These are phyloP conservation scores for Anthoscopus minutus DNA, from an alignment of 2,113 vertebrate genomes.

Conservation along the genomic window DNA sequence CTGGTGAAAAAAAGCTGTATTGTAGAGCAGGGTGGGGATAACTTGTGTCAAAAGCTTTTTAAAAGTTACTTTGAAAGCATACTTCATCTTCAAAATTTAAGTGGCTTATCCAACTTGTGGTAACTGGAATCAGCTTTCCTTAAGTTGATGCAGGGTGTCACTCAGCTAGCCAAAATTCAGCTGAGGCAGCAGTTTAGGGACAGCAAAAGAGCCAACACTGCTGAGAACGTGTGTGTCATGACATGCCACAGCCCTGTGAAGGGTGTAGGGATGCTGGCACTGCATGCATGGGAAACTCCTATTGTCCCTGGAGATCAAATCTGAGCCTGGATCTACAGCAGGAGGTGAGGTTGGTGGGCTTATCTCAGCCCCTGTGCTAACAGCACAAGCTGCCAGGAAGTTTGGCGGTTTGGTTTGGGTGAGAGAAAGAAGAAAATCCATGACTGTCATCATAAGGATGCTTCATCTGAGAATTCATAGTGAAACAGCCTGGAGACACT, in stretches of 20 bases:
- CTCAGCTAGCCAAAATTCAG: background rate
- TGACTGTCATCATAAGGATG: background rate
- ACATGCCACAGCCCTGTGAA: background rate
- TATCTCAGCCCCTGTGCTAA: background rate
- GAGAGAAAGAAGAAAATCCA: background rate
- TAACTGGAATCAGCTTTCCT: conserved; percentile 31
- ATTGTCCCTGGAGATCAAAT: background rate
- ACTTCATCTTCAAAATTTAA: conserved; percentile 54
- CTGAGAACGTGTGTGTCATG: background rate
- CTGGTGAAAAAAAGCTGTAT: conserved; percentile 2
- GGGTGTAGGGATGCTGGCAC: background rate
- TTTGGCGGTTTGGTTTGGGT: background rate
- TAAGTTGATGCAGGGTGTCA: background rate
- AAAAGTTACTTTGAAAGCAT: conserved; percentile 50
- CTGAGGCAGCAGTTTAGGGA: conserved; percentile 22
- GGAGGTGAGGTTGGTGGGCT: background rate
- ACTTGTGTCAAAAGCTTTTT: conserved; percentile 31
- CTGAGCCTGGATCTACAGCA: background rate
- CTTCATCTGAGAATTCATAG: background rate
- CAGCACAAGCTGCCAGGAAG: background rate
- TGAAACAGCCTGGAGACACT: background rate
- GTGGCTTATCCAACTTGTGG: conserved; percentile 37
- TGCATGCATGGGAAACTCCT: background rate
- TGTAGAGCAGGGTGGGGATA: conserved; percentile 15
- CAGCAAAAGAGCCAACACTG: background rate